Conservation (phyloP, 92 coral and sea anemone species). For the Anthopleura xanthogrammica region DNA sequence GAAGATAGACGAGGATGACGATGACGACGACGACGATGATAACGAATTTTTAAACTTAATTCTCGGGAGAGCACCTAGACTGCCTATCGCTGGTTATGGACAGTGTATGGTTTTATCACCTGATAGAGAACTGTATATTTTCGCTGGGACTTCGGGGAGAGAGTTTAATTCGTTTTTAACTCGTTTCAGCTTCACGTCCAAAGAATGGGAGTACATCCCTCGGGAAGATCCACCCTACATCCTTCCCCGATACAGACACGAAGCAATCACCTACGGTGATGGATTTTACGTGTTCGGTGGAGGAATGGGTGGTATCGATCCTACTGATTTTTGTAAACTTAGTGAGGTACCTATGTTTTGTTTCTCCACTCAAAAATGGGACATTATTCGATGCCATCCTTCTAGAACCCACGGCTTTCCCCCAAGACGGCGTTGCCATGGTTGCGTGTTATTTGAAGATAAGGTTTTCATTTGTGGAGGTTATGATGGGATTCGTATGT, state of each 20-base stretch:
- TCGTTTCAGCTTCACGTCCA: conserved; percentile 55
- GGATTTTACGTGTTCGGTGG: conserved; percentile 88
- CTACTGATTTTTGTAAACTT: conserved; percentile 55
- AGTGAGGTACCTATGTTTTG: conserved; percentile 68
- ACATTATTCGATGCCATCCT: conserved; percentile 53
- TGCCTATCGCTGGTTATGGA: conserved; percentile 90
- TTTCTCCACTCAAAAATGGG: conserved; percentile 62
- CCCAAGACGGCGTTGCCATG: conserved; percentile 89
- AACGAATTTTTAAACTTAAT: not conserved
- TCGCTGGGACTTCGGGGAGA: conserved; percentile 91
- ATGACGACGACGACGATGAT: conserved; percentile 16
- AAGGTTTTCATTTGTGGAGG: conserved; percentile 86
- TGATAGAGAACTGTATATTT: conserved; percentile 80
- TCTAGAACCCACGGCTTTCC: conserved; percentile 68
- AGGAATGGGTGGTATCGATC: conserved; percentile 73
- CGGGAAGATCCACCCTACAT: conserved; percentile 44
- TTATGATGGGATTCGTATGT: conserved; percentile 62
- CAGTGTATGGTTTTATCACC: conserved; percentile 86
- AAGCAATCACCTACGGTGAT: conserved; percentile 72
- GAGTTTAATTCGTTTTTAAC: conserved; percentile 70
- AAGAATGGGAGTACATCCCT: conserved; percentile 66
- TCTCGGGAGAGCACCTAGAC: conserved; percentile 5
- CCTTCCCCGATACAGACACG: conserved; percentile 85
- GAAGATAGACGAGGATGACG: conserved; percentile 18
- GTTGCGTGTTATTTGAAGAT: conserved; percentile 76